Base-by-base conservation (phyloP, 1,140 invertebrate species). In the Caenorhabditis latens region DNA sequence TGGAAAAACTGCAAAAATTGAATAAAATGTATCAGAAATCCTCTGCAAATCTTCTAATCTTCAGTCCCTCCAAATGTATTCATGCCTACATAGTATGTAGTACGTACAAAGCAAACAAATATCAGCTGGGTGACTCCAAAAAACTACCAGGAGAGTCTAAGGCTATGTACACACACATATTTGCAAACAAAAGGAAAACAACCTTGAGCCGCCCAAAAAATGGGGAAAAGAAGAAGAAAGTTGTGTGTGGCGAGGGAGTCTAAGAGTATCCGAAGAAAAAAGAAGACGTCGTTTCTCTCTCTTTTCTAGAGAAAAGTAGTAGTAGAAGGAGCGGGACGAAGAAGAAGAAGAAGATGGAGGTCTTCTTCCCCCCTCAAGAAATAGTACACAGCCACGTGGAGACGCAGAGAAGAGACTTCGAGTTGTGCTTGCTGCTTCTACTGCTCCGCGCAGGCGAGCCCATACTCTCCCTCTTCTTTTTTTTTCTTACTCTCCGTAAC, bases 211-310 rank as follows among this genome's bases (percentile, higher is more conserved):
- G 55, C 14, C 13, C 14, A n/a, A 21, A 63, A 63, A 63, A 63
- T 32, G 32, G 3, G 24, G 40, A 32, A 24, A 63, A 63, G 61
- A 40, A 63, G 61, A 6, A 32, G 24, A 63, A 58, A 32, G 32
- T 32, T 32, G 32, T 32, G 32, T 0, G 1, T 32, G 32, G 55
- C 19, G 19, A 24, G 21, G 24, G 61, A 8, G 61, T 24, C 61
- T 63, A 63, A 63, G 61, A 63, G 61, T 63, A 63, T 63, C 61
- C 61, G 61, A 63, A 63, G 11, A 40, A 63, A 63, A 13, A 32
- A 63, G 61, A 63, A 40, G 61, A 40, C 61, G 61, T 63, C 50
- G 50, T 63, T 63, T 63, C 32, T 32, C 32, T 40, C 13, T 24
- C 21, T 32, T 8, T 24, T 32, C 61, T 24, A 63, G 24, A 63